These are phyloP conservation scores for Tupiocoris notatus DNA, from an alignment of 2,888 invertebrate genomes.

Conservation along the genomic window DNA sequence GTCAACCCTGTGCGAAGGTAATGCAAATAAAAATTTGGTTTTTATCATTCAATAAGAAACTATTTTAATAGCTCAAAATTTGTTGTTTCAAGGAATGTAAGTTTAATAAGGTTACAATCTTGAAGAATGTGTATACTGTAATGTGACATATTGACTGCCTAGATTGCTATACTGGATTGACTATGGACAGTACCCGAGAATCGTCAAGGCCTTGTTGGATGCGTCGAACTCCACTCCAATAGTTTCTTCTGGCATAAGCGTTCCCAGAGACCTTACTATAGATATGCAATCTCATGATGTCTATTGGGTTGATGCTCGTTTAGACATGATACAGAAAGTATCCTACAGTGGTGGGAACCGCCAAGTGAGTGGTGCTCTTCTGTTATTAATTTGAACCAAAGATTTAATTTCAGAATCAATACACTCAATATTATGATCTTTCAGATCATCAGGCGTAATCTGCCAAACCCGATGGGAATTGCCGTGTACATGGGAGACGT, in stretches of 20 bases:
- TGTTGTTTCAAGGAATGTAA: not conserved
- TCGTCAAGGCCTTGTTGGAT: constrained; percentile 84
- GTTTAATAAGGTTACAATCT: not conserved
- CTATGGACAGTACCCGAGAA: constrained; percentile 92
- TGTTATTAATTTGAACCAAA: not conserved
- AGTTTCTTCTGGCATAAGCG: constrained; percentile 85
- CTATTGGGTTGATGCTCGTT: constrained; percentile 94
- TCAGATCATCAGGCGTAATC: constrained; percentile 72
- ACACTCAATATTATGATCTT: constrained; percentile 3
- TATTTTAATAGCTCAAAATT: no score
- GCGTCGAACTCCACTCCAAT: constrained; percentile 82
- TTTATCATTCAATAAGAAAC: no score
- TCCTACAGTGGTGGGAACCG: constrained; percentile 77
- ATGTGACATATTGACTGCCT: not conserved
- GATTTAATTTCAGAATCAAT: no score
- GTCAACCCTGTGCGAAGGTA: constrained; percentile 88
- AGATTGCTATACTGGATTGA: constrained; percentile 95
- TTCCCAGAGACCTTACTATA: constrained; percentile 85
- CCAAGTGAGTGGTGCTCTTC: constrained; percentile 56
- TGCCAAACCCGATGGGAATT: constrained; percentile 92
- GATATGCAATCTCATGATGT: constrained; percentile 93
- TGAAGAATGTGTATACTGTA: not conserved
- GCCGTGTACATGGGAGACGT: constrained; percentile 80
- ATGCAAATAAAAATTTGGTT: no score
- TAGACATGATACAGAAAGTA: constrained; percentile 93